Percentiles rank a stretch among this genome's conserved stretches.
These are phyloP conservation scores for Patella pellucida DNA, from an alignment of 2,888 invertebrate genomes.

Conservation along the genomic window DNA sequence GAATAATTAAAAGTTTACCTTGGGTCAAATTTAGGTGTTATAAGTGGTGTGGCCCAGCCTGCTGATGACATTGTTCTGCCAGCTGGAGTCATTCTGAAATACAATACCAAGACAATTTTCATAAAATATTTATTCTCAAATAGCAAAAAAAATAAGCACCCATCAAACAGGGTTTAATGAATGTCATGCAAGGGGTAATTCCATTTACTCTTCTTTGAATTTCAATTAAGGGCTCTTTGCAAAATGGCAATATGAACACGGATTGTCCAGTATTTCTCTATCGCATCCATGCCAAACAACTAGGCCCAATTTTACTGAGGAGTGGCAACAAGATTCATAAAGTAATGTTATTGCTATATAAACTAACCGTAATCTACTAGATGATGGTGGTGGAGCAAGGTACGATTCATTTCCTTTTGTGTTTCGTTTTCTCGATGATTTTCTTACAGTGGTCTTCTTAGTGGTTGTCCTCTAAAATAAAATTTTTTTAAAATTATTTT, in stretches of 20 bases:
- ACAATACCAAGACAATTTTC: neutral
- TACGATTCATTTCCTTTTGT: neutral
- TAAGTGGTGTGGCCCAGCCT: slow-evolving; percentile 46
- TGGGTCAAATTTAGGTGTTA: slow-evolving; percentile 53
- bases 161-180: too few relatives aligned
- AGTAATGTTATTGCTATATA: too few relatives aligned
- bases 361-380: neutral
- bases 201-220: too few relatives aligned
- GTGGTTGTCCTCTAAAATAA: neutral
- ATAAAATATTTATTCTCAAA: too few relatives aligned
- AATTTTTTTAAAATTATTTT: neutral
- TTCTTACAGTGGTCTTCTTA: slow-evolving; percentile 2
- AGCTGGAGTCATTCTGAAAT: slow-evolving; percentile 38
- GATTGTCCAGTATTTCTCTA: too few relatives aligned
- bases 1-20: slow-evolving; percentile 32
- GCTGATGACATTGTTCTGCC: slow-evolving; percentile 27
- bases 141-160: too few relatives aligned
- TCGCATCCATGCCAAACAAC: too few relatives aligned
- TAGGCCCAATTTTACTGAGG: too few relatives aligned
- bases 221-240: too few relatives aligned
- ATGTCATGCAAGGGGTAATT: too few relatives aligned
- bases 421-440: neutral
- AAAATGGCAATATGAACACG: too few relatives aligned
- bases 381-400: slow-evolving; percentile 15
- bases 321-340: too few relatives aligned